These are phyloP conservation scores for Drosophila burlai DNA, from an alignment of 1,140 invertebrate species.

Conservation along the genomic window DNA sequence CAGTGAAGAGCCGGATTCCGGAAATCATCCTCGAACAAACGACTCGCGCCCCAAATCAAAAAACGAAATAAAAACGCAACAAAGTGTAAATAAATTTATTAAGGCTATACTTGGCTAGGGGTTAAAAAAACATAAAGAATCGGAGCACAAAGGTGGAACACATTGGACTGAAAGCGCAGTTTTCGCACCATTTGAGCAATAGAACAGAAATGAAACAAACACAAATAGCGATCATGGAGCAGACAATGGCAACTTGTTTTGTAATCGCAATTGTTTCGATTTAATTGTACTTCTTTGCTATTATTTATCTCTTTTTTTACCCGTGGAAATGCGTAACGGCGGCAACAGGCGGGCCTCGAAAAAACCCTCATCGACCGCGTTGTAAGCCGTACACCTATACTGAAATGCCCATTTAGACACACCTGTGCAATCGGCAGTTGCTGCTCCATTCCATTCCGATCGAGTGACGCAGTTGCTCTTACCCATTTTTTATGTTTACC, in stretches of 20 bases:
- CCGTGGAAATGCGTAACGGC: conserved; percentile 34
- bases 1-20: conserved; percentile 37
- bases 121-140: conserved; percentile 38
- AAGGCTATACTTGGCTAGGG: conserved; percentile 51
- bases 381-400: conserved; percentile 11
- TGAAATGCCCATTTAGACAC: conserved; percentile 35
- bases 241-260: conserved; percentile 65
- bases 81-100: conserved; percentile 82
- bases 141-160: conserved; percentile 30
- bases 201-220: conserved; percentile 41
- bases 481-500: conserved; percentile 55
- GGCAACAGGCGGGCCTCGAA: conserved; percentile 28
- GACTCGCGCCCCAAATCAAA: conserved; percentile 75
- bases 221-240: conserved; percentile 57
- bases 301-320: conserved; percentile 22
- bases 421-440: conserved; percentile 72
- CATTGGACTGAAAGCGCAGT: conserved; percentile 62
- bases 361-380: conserved; percentile 18
- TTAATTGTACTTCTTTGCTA: conserved; percentile 59
- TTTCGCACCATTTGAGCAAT: conserved; percentile 74
- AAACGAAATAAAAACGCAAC: conserved; percentile 63
- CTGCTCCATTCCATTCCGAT: conserved; percentile 42
- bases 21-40: conserved; percentile 65
- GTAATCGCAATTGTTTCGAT: conserved; percentile 70
- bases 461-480: conserved; percentile 61